These are phyloP conservation scores for Julus scanicus DNA, from an alignment of 2,888 invertebrate genomes.

Conservation along the genomic window DNA sequence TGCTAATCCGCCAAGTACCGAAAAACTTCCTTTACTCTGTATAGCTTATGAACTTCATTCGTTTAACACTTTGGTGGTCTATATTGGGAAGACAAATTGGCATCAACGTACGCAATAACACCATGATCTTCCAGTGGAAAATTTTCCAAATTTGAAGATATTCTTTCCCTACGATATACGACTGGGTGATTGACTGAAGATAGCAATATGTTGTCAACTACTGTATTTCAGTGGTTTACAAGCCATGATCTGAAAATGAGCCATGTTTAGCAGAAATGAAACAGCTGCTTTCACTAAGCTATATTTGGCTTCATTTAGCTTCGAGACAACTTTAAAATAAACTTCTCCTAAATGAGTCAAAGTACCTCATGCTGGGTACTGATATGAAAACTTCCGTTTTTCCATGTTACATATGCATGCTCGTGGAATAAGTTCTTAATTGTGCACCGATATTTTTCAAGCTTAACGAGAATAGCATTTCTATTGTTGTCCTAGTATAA, in stretches of 20 bases:
- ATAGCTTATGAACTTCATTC: neutral
- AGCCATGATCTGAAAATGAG: slow-evolving; percentile 35
- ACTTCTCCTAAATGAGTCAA: neutral
- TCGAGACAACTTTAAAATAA: slow-evolving; percentile 8
- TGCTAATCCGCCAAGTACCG: neutral
- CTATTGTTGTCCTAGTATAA: neutral
- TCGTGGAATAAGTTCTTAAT: no score
- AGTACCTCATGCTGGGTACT: neutral
- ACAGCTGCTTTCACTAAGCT: slow-evolving; percentile 1
- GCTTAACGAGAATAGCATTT: neutral
- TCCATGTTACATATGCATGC: neutral
- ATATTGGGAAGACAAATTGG: neutral
- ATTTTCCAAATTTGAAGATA: neutral
- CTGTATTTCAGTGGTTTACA: slow-evolving; percentile 26
- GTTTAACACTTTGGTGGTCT: neutral
- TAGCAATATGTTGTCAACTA: slow-evolving; percentile 19
- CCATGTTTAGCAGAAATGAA: neutral
- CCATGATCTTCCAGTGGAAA: neutral
- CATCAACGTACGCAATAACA: neutral
- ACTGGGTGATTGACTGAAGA: slow-evolving; percentile 4
- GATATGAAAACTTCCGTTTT: neutral
- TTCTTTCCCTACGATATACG: neutral
- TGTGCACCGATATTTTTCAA: neutral
- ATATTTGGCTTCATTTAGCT: slow-evolving; percentile 17
- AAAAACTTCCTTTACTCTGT: neutral